A percentile compares a stretch with the other conserved stretches of the same genome.
Evolutionary conservation across 2,113 vertebrate species (phyloP).

Genomic region (Mohoua ochrocephala): DNA sequence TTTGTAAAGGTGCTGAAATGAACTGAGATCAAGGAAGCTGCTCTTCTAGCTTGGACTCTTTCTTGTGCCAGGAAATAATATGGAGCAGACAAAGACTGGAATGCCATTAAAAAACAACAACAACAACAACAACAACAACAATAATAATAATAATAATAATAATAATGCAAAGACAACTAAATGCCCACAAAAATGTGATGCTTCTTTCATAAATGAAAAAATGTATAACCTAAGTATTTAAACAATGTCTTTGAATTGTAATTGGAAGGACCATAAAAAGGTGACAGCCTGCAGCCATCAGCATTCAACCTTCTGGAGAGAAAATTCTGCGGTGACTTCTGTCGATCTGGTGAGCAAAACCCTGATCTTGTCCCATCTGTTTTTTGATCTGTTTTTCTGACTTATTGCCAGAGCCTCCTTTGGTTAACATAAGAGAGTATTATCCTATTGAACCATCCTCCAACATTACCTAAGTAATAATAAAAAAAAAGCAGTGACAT

Average conservation of each 20-base stretch:
- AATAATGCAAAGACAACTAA: not conserved
- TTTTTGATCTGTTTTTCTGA: not conserved
- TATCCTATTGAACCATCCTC: not conserved
- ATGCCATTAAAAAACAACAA: not conserved
- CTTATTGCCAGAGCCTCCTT: not conserved
- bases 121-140: not conserved
- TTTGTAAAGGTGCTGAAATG: not conserved
- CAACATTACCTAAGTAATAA: not conserved
- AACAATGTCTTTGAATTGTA: not conserved
- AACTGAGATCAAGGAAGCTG: not conserved
- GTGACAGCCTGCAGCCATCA: not conserved
- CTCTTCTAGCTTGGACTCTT: not conserved
- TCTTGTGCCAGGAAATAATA: not conserved
- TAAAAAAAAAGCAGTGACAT: not conserved
- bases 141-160: not conserved
- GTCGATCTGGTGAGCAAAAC: not conserved
- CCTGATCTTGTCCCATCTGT: not conserved
- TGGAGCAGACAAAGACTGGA: not conserved
- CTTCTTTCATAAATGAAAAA: not conserved
- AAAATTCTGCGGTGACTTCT: not conserved
- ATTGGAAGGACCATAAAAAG: not conserved
- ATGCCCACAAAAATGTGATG: not conserved
- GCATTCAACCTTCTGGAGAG: not conserved
- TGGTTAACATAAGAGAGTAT: not conserved
- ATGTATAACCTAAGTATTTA: not conserved